A percentile compares a stretch with the other conserved stretches of the same genome.
These are phyloP conservation scores for Falco peregrinus DNA, from an alignment of 2,797 vertebrate genomes.

Conservation along the genomic window DNA sequence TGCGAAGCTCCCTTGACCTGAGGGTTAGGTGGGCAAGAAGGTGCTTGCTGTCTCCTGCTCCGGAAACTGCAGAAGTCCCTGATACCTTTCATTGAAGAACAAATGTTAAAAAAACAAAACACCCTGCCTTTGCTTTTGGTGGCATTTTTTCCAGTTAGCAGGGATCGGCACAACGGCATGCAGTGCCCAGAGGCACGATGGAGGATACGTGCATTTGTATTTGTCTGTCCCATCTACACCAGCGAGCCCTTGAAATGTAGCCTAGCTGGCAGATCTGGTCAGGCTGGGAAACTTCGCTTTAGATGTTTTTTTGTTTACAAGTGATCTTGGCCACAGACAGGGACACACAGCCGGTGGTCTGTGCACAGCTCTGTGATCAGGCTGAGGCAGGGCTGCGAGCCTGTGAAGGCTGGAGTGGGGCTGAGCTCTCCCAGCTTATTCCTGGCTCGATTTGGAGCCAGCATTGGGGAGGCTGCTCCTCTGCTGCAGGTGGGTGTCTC, in stretches of 20 bases:
- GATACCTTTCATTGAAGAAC: background rate
- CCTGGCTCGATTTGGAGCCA: background rate
- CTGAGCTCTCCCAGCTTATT: background rate
- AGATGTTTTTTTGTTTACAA: background rate
- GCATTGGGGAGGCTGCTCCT: background rate
- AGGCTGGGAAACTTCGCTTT: background rate
- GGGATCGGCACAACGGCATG: background rate
- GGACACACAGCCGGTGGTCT: slow-evolving; percentile 14
- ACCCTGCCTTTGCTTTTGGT: background rate
- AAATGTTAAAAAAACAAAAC: background rate
- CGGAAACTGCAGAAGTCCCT: background rate
- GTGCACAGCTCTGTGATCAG: background rate
- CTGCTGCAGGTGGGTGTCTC: background rate
- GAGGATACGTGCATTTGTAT: accelerated
- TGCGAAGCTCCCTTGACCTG: background rate
- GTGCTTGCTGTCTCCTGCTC: accelerated
- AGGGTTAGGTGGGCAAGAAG: background rate
- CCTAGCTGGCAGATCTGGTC: background rate
- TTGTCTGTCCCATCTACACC: background rate
- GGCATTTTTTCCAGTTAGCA: background rate
- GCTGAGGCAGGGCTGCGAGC: background rate
- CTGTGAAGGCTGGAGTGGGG: background rate
- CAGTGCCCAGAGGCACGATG: background rate
- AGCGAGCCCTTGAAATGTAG: background rate
- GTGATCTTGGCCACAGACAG: background rate